Evolutionary conservation across 2,797 vertebrate genomes (phyloP).

Genomic region (Girardinus metallicus): DNA sequence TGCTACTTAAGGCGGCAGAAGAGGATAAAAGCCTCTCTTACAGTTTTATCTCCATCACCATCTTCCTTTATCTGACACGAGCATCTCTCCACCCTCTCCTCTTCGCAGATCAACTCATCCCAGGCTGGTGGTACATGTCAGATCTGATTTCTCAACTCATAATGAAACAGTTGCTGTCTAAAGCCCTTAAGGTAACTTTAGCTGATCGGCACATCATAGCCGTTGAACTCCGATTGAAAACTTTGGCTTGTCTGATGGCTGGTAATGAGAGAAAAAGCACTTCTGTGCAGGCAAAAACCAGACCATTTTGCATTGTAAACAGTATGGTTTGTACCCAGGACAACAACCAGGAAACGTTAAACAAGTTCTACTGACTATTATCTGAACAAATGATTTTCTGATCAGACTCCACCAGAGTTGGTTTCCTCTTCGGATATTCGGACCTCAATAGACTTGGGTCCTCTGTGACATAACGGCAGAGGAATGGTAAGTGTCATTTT

Average conservation of each 20-base stretch:
- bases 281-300: slow-evolving; percentile 4
- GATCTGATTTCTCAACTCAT: slow-evolving; percentile 57
- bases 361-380: no score
- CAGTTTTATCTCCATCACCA: slow-evolving; percentile 71
- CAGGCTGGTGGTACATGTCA: slow-evolving; percentile 36
- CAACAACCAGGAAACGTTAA: no score
- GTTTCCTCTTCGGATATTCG: no score
- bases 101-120: slow-evolving; percentile 48
- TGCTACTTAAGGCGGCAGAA: slow-evolving; percentile 29
- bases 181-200: slow-evolving; percentile 10
- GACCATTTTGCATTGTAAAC: not conserved
- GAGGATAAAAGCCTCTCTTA: slow-evolving; percentile 61
- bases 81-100: slow-evolving; percentile 56
- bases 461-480: no score
- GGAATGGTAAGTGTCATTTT: no score
- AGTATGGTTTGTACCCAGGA: not conserved
- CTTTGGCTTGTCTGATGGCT: not conserved
- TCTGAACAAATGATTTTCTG: no score
- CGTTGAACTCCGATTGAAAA: not conserved
- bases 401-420: no score
- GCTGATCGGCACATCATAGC: not conserved
- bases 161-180: slow-evolving; percentile 54
- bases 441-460: no score
- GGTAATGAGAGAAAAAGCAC: not conserved
- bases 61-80: slow-evolving; percentile 72